Conservation (phyloP, 2,888 invertebrate species). For the Leptothorax acervorum region DNA sequence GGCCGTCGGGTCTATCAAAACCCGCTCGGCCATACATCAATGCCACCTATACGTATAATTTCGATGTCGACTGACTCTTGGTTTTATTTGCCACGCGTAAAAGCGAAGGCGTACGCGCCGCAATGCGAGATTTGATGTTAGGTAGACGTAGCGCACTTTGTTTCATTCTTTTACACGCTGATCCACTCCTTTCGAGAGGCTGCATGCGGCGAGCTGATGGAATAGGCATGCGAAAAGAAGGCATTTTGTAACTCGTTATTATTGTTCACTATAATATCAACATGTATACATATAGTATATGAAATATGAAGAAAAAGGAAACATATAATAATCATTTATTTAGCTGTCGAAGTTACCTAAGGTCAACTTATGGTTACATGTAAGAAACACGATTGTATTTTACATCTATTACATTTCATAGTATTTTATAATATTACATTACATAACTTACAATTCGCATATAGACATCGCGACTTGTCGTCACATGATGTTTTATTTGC, state of each 20-base stretch:
- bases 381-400: neutral
- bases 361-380: neutral
- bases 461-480: neutral
- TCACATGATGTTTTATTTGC: neutral
- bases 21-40: conserved; percentile 82
- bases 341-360: neutral
- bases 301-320: neutral
- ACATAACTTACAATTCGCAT: neutral
- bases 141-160: conserved; percentile 31
- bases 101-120: conserved; percentile 63
- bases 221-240: neutral
- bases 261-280: conserved; percentile 3
- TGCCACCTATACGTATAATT: conserved; percentile 84
- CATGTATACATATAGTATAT: neutral
- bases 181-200: neutral
- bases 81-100: conserved; percentile 72
- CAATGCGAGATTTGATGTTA: conserved; percentile 59
- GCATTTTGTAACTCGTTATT: conserved; percentile 16
- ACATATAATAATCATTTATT: neutral
- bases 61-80: conserved; percentile 78
- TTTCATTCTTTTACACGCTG: conserved; percentile 33
- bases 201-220: neutral
- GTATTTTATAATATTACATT: neutral
- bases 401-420: conserved; percentile 1
- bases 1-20: conserved; percentile 81